A percentile compares a stretch with the other conserved stretches of the same genome.
Conservation (phyloP, 2,113 vertebrate genomes). For the Dolichallabes microphthalmus region DNA sequence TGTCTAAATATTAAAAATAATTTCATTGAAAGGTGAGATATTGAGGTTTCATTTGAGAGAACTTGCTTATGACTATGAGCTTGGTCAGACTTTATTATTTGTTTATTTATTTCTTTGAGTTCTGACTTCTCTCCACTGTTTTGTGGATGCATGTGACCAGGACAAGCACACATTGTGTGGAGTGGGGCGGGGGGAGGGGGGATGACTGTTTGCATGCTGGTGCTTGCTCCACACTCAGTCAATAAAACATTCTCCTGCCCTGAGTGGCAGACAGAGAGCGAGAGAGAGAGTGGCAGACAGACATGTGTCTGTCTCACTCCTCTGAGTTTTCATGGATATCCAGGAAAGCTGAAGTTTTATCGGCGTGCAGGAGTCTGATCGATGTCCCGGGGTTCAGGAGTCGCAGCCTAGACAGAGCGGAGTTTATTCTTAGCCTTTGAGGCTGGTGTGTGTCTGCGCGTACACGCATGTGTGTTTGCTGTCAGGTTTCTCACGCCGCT, state of each 20-base stretch:
- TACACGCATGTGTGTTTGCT: background rate
- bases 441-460: background rate
- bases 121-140: too few relatives aligned
- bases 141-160: background rate
- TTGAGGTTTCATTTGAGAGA: background rate
- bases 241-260: conserved; percentile 42
- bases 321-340: conserved; percentile 30
- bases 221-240: conserved; percentile 39
- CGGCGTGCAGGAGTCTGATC: conserved; percentile 17
- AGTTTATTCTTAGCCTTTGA: background rate
- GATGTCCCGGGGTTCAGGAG: conserved; percentile 13
- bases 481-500: conserved; percentile 25
- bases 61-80: too few relatives aligned
- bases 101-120: background rate
- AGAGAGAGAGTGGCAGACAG: background rate
- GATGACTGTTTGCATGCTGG: conserved; percentile 12
- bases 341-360: background rate
- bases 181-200: background rate
- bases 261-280: background rate
- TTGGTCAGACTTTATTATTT: too few relatives aligned
- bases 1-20: background rate
- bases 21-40: background rate
- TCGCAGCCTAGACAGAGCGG: background rate
- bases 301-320: conserved; percentile 14
- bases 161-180: background rate